Evolutionary conservation across 2,113 vertebrate genomes (phyloP).

Genomic region (Glaucomys volans): DNA sequence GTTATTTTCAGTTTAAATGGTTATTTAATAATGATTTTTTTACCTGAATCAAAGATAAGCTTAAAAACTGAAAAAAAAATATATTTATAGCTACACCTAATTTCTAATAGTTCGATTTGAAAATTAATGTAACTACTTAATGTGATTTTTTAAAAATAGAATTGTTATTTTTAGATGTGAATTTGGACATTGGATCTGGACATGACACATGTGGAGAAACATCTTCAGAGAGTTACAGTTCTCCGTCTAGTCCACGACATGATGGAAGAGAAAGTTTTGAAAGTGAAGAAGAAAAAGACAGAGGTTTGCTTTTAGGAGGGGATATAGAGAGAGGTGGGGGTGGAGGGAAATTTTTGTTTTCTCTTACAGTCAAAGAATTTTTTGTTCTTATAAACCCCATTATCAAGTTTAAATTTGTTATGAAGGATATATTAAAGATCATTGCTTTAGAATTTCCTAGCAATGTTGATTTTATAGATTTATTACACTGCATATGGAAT

Average conservation of each 20-base stretch:
- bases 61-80: neutral
- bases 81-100: conserved; percentile 13
- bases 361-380: conserved; percentile 22
- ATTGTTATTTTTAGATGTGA: conserved; percentile 88
- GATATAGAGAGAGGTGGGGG: neutral
- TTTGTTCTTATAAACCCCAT: neutral
- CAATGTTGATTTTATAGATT: conserved; percentile 36
- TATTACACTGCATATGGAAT: conserved; percentile 9
- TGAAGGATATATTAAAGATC: neutral
- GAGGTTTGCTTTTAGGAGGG: conserved; percentile 88
- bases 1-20: conserved; percentile 43
- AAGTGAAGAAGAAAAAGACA: conserved; percentile 96
- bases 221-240: conserved; percentile 97
- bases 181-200: conserved; percentile 90
- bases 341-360: neutral
- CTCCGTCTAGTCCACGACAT: conserved; percentile 94
- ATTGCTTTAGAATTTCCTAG: neutral
- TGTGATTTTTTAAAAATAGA: conserved; percentile 77
- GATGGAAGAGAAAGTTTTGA: conserved; percentile 94
- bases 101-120: conserved; percentile 59
- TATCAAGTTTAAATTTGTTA: conserved; percentile 21
- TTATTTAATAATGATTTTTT: conserved; percentile 43
- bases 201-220: conserved; percentile 94
- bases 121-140: conserved; percentile 39
- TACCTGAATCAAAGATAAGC: neutral